Percentiles rank a stretch among this genome's conserved stretches.
Conservation (phyloP, 2,797 vertebrate genomes). For the Natrix natrix region DNA sequence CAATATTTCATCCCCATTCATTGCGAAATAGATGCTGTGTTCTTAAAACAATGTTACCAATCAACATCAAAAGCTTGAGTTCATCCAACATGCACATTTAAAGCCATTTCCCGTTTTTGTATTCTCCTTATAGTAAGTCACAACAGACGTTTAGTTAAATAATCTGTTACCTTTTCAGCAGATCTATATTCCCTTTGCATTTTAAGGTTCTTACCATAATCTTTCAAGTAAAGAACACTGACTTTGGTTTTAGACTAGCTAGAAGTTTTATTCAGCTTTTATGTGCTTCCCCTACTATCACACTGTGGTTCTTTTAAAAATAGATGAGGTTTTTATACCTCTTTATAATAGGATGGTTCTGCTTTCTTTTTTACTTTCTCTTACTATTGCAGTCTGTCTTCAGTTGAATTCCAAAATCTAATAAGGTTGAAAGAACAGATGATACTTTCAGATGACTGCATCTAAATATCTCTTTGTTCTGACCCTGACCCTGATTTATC, state of each 20-base stretch:
- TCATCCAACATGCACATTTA: background rate
- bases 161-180: background rate
- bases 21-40: background rate
- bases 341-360: slow-evolving; percentile 10
- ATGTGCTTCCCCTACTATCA: slow-evolving; percentile 6
- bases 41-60: slow-evolving; percentile 20
- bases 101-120: background rate
- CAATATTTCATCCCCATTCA: background rate
- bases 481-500: background rate
- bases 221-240: slow-evolving; percentile 6
- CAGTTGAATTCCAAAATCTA: slow-evolving; percentile 11
- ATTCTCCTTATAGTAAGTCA: background rate
- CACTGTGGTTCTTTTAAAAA: slow-evolving; percentile 20
- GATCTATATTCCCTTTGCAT: background rate
- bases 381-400: background rate
- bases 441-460: slow-evolving; percentile 30
- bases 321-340: slow-evolving; percentile 18
- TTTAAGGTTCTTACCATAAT: background rate
- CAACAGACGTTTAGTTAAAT: background rate
- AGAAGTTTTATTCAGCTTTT: slow-evolving; percentile 9
- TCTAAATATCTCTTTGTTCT: slow-evolving; percentile 4
- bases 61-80: slow-evolving; percentile 1
- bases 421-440: slow-evolving; percentile 21
- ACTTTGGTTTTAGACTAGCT: slow-evolving; percentile 19
- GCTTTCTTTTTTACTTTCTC: slow-evolving; percentile 2